Evolutionary conservation across 2,797 vertebrate species (phyloP).

Genomic region (Syncerus caffer): DNA sequence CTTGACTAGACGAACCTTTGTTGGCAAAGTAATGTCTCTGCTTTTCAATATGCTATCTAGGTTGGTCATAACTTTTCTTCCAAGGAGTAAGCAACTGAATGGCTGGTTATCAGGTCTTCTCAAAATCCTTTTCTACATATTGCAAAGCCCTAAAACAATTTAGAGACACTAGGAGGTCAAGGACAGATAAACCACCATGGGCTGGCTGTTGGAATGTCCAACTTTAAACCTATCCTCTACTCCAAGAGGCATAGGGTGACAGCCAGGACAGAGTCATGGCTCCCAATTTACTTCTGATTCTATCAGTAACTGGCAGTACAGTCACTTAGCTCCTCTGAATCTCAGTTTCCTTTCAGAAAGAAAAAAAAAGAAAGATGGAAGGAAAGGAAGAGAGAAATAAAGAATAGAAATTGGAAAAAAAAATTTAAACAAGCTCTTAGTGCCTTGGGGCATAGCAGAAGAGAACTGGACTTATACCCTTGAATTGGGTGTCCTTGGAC

Average conservation of each 20-base stretch:
- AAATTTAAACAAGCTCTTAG: not conserved
- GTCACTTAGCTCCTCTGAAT: not conserved
- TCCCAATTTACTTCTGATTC: not conserved
- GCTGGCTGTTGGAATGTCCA: not conserved
- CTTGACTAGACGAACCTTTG: too few relatives aligned
- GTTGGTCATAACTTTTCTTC: too few relatives aligned
- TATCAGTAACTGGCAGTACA: not conserved
- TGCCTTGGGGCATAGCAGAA: too few relatives aligned
- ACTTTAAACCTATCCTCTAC: not conserved
- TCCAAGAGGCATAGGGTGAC: not conserved
- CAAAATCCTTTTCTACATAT: not conserved
- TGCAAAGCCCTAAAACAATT: not conserved
- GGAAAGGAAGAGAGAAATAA: not conserved
- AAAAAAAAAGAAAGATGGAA: not conserved
- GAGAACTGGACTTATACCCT: not conserved
- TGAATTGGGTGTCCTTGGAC: not conserved
- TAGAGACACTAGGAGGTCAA: accelerated
- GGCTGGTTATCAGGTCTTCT: not conserved
- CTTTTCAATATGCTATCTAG: too few relatives aligned
- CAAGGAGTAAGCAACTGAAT: too few relatives aligned
- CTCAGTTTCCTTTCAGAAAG: not conserved
- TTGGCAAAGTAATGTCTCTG: too few relatives aligned
- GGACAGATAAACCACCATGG: not conserved
- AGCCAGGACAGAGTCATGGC: accelerated
- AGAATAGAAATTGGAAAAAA: not conserved